Percentiles rank a stretch among this genome's conserved stretches.
Conservation (phyloP, 2,113 vertebrate genomes). For the Verasper variegatus region DNA sequence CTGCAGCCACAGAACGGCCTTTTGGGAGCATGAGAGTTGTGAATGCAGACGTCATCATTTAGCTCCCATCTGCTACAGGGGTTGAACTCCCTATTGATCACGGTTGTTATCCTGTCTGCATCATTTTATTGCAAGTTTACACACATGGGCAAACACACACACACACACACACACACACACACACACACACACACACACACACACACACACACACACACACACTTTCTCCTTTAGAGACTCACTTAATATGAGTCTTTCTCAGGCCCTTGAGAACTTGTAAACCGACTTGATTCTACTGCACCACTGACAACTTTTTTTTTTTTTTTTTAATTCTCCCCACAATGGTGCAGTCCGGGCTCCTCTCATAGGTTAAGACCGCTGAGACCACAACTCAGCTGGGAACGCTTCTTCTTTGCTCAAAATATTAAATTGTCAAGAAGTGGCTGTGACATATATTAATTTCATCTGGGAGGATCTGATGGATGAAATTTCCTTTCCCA, state of each 20-base stretch:
- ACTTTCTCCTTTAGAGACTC: conserved; percentile 15
- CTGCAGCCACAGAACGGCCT: conserved; percentile 82
- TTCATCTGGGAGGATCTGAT: conserved; percentile 85
- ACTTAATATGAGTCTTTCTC: conserved; percentile 29
- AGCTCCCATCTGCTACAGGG: conserved; percentile 91
- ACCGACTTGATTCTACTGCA: conserved; percentile 17
- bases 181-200: background rate
- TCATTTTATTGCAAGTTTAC: conserved; percentile 38
- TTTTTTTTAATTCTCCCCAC: background rate
- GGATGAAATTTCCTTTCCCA: conserved; percentile 83
- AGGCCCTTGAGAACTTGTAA: conserved; percentile 5
- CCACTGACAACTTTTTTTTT: background rate
- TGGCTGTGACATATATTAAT: conserved; percentile 87
- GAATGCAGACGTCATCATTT: conserved; percentile 89
- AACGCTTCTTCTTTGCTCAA: conserved; percentile 69
- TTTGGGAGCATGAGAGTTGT: conserved; percentile 88
- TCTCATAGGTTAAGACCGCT: background rate
- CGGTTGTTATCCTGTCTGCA: conserved; percentile 58
- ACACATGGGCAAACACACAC: background rate
- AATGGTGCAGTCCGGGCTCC: background rate
- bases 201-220: background rate
- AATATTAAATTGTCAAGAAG: conserved; percentile 84
- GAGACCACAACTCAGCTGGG: conserved; percentile 29
- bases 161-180: background rate
- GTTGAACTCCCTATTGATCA: conserved; percentile 82